Conservation (phyloP, 2,888 invertebrate genomes). For the Hofmannophila pseudospretella region DNA sequence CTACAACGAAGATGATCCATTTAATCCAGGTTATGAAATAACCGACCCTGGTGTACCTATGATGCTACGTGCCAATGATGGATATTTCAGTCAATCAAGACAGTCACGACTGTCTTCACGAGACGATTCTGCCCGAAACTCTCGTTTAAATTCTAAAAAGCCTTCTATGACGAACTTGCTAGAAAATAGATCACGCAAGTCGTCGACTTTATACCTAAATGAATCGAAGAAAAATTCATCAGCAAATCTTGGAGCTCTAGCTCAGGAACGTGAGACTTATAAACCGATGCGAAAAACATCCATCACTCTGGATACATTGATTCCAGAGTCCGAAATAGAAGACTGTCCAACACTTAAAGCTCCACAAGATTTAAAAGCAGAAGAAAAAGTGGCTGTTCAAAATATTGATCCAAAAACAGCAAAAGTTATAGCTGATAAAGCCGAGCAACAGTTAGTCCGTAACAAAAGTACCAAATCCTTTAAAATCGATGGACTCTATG, state of each 20-base stretch:
- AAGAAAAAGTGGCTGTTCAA: slow-evolving; percentile 66
- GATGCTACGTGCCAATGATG: slow-evolving; percentile 80
- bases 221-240: slow-evolving; percentile 71
- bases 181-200: slow-evolving; percentile 64
- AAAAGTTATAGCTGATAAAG: slow-evolving; percentile 56
- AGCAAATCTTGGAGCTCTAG: slow-evolving; percentile 51
- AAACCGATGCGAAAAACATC: slow-evolving; percentile 67
- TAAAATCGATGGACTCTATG: slow-evolving; percentile 61
- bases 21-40: slow-evolving; percentile 80
- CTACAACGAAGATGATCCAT: slow-evolving; percentile 80
- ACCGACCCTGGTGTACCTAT: slow-evolving; percentile 82
- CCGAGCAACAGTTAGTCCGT: slow-evolving; percentile 52
- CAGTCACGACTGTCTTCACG: slow-evolving; percentile 59
- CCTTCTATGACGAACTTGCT: slow-evolving; percentile 66
- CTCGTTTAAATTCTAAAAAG: slow-evolving; percentile 65
- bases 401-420: slow-evolving; percentile 59
- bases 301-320: slow-evolving; percentile 49
- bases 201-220: slow-evolving; percentile 64
- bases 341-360: slow-evolving; percentile 71
- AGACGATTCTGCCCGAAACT: slow-evolving; percentile 61
- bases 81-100: slow-evolving; percentile 76
- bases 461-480: slow-evolving; percentile 61
- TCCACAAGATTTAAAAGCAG: slow-evolving; percentile 70
- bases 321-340: slow-evolving; percentile 72
- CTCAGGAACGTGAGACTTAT: slow-evolving; percentile 48